Percentiles rank a stretch among this genome's conserved stretches.
Evolutionary conservation across 2,113 vertebrate genomes (phyloP).

Genomic region (Triplophysa tibetana): DNA sequence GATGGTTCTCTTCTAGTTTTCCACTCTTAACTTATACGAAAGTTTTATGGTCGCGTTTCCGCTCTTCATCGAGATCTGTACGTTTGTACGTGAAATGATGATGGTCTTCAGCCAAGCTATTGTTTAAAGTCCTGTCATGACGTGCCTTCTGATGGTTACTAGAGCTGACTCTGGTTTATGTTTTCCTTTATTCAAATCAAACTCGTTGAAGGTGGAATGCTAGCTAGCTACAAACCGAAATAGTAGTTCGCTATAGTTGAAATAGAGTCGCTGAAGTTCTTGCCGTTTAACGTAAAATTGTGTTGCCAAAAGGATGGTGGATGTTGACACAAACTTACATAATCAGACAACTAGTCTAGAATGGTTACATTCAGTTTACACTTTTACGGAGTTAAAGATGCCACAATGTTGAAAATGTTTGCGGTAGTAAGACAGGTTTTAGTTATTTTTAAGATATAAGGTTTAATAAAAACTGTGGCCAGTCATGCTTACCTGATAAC

Average conservation of each 20-base stretch:
- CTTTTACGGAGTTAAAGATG: slow-evolving; percentile 8
- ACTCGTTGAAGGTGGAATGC: neutral
- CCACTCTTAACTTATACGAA: slow-evolving; percentile 30
- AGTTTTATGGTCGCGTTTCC: slow-evolving; percentile 27
- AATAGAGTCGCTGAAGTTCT: neutral
- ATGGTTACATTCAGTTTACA: slow-evolving; percentile 38
- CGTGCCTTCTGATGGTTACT: slow-evolving; percentile 71
- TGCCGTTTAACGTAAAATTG: slow-evolving; percentile 1
- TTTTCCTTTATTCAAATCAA: neutral
- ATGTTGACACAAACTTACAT: neutral
- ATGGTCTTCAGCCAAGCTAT: slow-evolving; percentile 62
- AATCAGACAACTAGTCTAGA: neutral
- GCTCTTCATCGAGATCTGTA: slow-evolving; percentile 55
- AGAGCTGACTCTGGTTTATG: slow-evolving; percentile 24
- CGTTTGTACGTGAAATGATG: slow-evolving; percentile 58
- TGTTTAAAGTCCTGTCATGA: slow-evolving; percentile 62
- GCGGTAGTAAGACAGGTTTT: slow-evolving; percentile 10
- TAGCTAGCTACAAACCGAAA: slow-evolving; percentile 19
- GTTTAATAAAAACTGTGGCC: neutral
- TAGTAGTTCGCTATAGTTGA: slow-evolving; percentile 13
- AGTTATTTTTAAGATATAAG: slow-evolving; percentile 3
- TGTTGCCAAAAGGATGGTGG: slow-evolving; percentile 42
- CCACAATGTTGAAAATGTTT: slow-evolving; percentile 17
- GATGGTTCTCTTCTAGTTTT: slow-evolving; percentile 59
- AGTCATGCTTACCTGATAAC: slow-evolving; percentile 19